Evolutionary conservation across 2,888 invertebrate genomes (phyloP).

Genomic region (Urechis unicinctus): DNA sequence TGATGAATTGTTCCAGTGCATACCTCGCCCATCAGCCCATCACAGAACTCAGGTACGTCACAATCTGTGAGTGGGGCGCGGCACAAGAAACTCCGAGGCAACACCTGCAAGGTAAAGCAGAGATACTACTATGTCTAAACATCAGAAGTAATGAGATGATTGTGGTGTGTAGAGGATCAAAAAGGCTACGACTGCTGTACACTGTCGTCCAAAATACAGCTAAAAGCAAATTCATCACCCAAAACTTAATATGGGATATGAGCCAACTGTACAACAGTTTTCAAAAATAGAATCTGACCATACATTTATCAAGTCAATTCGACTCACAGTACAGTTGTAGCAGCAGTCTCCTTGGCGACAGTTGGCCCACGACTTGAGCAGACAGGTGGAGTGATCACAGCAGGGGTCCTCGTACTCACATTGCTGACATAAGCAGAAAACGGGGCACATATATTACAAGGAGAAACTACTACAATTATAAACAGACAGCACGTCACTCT

Average conservation of each 20-base stretch:
- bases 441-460: too few relatives aligned
- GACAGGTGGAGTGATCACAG: conserved; percentile 95
- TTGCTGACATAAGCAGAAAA: too few relatives aligned
- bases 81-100: conserved; percentile 58
- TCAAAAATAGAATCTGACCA: too few relatives aligned
- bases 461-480: too few relatives aligned
- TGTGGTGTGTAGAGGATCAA: too few relatives aligned
- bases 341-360: conserved; percentile 92
- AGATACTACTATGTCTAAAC: not conserved
- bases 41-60: conserved; percentile 90
- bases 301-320: too few relatives aligned
- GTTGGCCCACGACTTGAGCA: conserved; percentile 85
- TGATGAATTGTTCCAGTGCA: not conserved
- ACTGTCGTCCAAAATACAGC: too few relatives aligned
- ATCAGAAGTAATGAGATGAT: not conserved
- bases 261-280: too few relatives aligned
- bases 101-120: conserved; percentile 29
- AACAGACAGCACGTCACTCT: too few relatives aligned
- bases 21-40: conserved; percentile 70
- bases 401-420: conserved; percentile 85
- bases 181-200: too few relatives aligned
- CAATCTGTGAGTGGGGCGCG: conserved; percentile 84
- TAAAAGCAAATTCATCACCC: too few relatives aligned
- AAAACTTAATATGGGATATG: too few relatives aligned
- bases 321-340: conserved; percentile 76